A percentile compares a stretch with the other conserved stretches of the same genome.
These are phyloP conservation scores for Acromyrmex echinatior DNA, from an alignment of 1,140 invertebrate species.

Conservation along the genomic window DNA sequence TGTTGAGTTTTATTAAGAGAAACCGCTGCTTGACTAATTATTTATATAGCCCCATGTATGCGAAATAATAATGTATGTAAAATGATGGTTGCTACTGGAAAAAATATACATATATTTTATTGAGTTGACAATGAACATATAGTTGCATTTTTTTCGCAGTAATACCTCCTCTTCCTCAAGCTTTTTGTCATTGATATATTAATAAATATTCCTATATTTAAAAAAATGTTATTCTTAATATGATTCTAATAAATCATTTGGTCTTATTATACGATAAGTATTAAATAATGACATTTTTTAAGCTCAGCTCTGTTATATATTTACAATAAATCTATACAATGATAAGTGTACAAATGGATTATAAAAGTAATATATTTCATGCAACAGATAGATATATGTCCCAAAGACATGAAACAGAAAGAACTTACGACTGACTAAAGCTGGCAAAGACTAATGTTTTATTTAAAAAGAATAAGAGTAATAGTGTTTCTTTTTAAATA, in stretches of 20 bases:
- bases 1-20: conserved; percentile 47
- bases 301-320: conserved; percentile 1
- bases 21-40: conserved; percentile 62
- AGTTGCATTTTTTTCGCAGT: conserved; percentile 61
- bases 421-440: neutral
- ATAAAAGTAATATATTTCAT: neutral
- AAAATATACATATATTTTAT: conserved; percentile 79
- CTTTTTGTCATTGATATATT: neutral
- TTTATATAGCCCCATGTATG: conserved; percentile 45
- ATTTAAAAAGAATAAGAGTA: no score
- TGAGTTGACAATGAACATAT: conserved; percentile 69
- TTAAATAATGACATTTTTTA: neutral
- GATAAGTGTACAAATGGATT: neutral
- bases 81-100: conserved; percentile 53
- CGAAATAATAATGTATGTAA: conserved; percentile 58
- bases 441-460: no score
- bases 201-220: neutral
- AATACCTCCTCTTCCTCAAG: conserved; percentile 14
- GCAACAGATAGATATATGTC: neutral
- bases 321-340: conserved; percentile 1
- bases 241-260: neutral
- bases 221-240: neutral
- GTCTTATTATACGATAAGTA: neutral
- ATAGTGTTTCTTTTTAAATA: no score
- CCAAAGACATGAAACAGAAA: neutral